Conservation (phyloP, 2,797 vertebrate genomes). For the Galagoides demidoff region DNA sequence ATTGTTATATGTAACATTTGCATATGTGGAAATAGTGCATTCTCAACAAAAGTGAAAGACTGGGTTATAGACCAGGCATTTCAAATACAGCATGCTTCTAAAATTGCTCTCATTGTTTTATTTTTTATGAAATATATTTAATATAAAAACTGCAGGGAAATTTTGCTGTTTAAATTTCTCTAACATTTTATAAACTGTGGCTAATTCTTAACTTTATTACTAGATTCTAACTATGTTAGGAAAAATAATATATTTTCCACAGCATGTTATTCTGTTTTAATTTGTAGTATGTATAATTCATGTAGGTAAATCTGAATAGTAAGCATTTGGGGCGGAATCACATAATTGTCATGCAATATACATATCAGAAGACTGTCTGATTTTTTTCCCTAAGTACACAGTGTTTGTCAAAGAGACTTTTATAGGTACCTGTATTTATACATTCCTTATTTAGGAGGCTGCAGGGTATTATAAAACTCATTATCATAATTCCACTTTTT, state of each 20-base stretch:
- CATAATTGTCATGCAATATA: conserved; percentile 30
- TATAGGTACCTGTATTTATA: conserved; percentile 59
- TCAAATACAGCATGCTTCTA: neutral
- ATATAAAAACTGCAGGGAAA: conserved; percentile 50
- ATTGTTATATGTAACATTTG: neutral
- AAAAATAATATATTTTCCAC: conserved; percentile 56
- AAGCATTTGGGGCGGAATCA: neutral
- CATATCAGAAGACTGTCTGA: neutral
- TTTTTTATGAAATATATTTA: neutral
- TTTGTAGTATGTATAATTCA: conserved; percentile 56
- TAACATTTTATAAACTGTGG: conserved; percentile 47
- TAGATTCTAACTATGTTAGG: conserved; percentile 2
- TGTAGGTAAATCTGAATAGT: conserved; percentile 68
- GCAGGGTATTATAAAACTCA: conserved; percentile 42
- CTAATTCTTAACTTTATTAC: conserved; percentile 51
- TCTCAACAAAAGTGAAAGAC: neutral
- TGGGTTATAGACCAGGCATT: neutral
- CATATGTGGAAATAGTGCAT: neutral
- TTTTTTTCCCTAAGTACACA: conserved; percentile 40
- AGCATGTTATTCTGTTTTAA: conserved; percentile 61
- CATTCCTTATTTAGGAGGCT: conserved; percentile 60
- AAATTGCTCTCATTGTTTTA: neutral
- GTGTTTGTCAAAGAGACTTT: conserved; percentile 61
- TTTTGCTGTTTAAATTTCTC: neutral
- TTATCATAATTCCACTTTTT: conserved; percentile 43